Evolutionary conservation across 2,888 invertebrate genomes (phyloP).

Genomic region (Spilosoma lubricipeda): DNA sequence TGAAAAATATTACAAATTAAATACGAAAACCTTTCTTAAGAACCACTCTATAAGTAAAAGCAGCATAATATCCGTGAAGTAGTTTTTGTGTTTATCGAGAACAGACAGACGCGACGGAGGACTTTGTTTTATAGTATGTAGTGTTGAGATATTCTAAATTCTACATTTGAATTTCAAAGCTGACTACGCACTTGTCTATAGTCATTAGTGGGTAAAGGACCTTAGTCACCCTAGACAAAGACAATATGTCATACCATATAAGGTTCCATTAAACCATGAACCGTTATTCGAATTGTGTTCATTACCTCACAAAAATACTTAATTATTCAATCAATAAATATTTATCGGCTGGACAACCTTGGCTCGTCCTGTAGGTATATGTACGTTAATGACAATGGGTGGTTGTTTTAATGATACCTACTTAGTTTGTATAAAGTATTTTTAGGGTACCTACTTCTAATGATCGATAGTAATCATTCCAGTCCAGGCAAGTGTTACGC

Average conservation of each 20-base stretch:
- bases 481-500: no score
- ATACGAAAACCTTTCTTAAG: no score
- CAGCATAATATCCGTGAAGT: no score
- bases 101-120: no score
- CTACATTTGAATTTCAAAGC: not conserved
- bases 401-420: not conserved
- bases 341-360: constrained; percentile 11
- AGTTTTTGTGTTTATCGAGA: no score
- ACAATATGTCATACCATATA: not conserved
- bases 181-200: not conserved
- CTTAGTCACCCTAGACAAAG: constrained; percentile 2
- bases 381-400: constrained; percentile 10
- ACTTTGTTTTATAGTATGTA: no score
- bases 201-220: not conserved
- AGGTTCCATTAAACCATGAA: constrained; percentile 1
- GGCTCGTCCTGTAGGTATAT: not conserved
- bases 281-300: not conserved
- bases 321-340: constrained; percentile 23
- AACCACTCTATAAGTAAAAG: no score
- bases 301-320: constrained; percentile 21
- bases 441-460: not conserved
- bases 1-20: no score
- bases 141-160: no score
- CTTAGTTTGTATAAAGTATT: not conserved
- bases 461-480: not conserved